These are phyloP conservation scores for Okapia johnstoni DNA, from an alignment of 2,113 vertebrate species.

Conservation along the genomic window DNA sequence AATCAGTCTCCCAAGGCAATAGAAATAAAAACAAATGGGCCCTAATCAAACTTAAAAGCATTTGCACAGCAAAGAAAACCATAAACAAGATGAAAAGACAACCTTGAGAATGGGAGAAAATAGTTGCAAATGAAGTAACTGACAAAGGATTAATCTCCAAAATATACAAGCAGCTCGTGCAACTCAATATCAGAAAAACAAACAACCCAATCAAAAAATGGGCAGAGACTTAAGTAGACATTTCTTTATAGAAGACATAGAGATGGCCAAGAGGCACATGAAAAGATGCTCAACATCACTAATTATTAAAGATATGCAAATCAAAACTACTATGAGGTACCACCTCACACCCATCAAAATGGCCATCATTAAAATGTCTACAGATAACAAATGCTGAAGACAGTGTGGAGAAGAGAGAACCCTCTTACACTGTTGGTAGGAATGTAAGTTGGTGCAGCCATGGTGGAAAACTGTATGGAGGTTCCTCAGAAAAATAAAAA, in stretches of 20 bases:
- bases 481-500: not conserved
- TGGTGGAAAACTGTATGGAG: not conserved
- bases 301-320: not conserved
- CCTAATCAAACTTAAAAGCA: not conserved
- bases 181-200: not conserved
- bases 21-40: not conserved
- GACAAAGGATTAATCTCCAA: not conserved
- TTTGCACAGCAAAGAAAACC: not conserved
- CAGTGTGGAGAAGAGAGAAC: not conserved
- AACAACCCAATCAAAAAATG: not conserved
- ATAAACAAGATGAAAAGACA: not conserved
- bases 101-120: not conserved
- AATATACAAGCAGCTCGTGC: not conserved
- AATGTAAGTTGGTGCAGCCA: not conserved
- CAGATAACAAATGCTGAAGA: not conserved
- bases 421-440: not conserved
- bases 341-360: not conserved
- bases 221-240: not conserved
- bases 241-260: not conserved
- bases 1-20: not conserved
- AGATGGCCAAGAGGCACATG: not conserved
- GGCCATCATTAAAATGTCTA: not conserved
- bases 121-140: not conserved
- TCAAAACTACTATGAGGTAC: not conserved
- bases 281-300: not conserved